Conservation (phyloP, 1,140 invertebrate genomes). For the Melanaphis sacchari region DNA sequence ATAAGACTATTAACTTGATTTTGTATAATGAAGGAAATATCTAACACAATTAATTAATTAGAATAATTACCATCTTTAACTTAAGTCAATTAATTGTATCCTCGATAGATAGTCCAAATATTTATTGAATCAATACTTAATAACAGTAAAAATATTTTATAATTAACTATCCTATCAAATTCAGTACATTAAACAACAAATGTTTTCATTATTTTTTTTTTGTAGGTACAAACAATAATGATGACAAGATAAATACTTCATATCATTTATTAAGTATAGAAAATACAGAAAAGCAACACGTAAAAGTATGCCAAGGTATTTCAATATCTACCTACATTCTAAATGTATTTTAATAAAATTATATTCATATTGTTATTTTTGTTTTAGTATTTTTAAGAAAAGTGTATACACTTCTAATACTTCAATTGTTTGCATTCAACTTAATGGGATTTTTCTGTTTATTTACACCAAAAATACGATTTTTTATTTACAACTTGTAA, state of each 20-base stretch:
- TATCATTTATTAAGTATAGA: conserved; percentile 22
- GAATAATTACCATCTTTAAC: not conserved
- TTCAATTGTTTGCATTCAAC: conserved; percentile 33
- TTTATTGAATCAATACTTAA: not conserved
- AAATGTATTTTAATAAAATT: not conserved
- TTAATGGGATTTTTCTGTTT: conserved; percentile 53
- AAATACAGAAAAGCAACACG: not conserved
- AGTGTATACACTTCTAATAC: conserved; percentile 26
- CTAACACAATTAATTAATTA: no score
- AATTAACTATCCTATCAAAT: not conserved
- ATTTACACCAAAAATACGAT: conserved; percentile 52
- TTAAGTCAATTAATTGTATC: not conserved
- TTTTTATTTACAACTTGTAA: conserved; percentile 53
- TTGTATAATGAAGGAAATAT: no score
- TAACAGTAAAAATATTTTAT: not conserved
- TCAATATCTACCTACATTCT: not conserved
- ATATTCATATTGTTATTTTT: not conserved
- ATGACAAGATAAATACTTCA: conserved; percentile 16
- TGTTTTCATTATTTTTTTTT: no score
- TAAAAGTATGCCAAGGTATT: conserved; percentile 34
- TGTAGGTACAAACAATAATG: not conserved
- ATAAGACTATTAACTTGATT: no score
- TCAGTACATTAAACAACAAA: no score
- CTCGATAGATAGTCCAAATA: not conserved
- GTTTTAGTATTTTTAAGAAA: conserved; percentile 52